Evolutionary conservation across 2,888 invertebrate species (phyloP).

Genomic region (Drosophila borborema): DNA sequence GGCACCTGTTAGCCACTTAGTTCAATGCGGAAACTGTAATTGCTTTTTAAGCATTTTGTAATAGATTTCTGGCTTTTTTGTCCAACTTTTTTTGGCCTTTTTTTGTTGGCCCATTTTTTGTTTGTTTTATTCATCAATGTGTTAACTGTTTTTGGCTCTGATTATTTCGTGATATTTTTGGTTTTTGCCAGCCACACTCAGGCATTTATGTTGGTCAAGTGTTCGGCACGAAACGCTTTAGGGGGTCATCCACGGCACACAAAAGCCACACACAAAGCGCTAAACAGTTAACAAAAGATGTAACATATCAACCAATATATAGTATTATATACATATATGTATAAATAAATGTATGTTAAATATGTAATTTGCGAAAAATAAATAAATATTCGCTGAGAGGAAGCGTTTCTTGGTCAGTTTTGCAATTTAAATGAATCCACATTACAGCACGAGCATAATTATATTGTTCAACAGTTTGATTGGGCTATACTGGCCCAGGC

Average conservation of each 20-base stretch:
- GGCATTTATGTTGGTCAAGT: conserved; percentile 78
- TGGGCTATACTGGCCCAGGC: not conserved
- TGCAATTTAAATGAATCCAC: conserved; percentile 75
- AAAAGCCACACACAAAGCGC: conserved; percentile 46
- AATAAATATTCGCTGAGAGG: conserved; percentile 23
- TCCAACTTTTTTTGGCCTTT: not conserved
- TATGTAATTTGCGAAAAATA: conserved; percentile 41
- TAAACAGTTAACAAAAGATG: conserved; percentile 74
- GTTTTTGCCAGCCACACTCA: conserved; percentile 52
- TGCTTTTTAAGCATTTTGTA: conserved; percentile 69
- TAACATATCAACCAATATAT: conserved; percentile 45
- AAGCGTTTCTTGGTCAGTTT: conserved; percentile 46
- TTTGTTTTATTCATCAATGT: conserved; percentile 39
- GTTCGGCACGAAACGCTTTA: conserved; percentile 55
- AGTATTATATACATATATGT: conserved; percentile 12
- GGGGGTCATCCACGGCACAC: conserved; percentile 44
- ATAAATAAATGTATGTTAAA: conserved; percentile 11
- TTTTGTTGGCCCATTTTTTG: conserved; percentile 19
- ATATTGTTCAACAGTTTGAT: conserved; percentile 23
- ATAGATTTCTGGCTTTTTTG: conserved; percentile 59
- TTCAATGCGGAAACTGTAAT: conserved; percentile 76
- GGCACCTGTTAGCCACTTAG: conserved; percentile 33
- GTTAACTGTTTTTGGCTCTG: conserved; percentile 44
- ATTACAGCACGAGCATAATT: conserved; percentile 65
- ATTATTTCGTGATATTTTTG: conserved; percentile 57